A percentile compares a stretch with the other conserved stretches of the same genome.
Evolutionary conservation across 2,888 invertebrate species (phyloP).

Genomic region (Apodemia duryi): DNA sequence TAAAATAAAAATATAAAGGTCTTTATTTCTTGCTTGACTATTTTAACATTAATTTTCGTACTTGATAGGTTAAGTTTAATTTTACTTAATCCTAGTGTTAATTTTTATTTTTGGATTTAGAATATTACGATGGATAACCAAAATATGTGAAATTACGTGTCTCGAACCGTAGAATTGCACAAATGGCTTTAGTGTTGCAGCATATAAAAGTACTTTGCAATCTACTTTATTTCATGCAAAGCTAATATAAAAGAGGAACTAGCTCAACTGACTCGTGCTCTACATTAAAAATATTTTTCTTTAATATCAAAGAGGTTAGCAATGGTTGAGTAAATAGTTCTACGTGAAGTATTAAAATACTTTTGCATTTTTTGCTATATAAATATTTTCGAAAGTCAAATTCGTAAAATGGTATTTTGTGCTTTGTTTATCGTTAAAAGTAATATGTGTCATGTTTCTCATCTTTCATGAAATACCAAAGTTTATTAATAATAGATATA

Average conservation of each 20-base stretch:
- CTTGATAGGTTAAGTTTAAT: no score
- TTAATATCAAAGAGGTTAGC: conserved; percentile 14
- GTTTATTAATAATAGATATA: no score
- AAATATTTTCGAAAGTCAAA: neutral
- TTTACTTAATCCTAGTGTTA: no score
- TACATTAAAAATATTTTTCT: conserved; percentile 13
- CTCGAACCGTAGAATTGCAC: neutral
- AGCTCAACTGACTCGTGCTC: conserved; percentile 2
- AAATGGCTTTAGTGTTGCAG: conserved; percentile 2
- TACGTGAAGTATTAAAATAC: conserved; percentile 7
- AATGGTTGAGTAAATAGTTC: conserved; percentile 1
- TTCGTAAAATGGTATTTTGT: neutral
- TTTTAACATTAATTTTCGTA: no score
- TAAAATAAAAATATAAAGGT: no score
- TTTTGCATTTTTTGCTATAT: neutral
- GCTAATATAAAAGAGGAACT: conserved; percentile 8
- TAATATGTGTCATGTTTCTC: no score
- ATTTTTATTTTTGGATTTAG: no score
- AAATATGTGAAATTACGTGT: neutral
- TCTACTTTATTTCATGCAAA: conserved; percentile 4
- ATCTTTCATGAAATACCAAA: no score
- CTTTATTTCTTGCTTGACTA: no score
- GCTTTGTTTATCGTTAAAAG: neutral
- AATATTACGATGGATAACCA: neutral
- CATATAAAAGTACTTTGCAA: neutral